Percentiles rank a stretch among this genome's conserved stretches.
Conservation (phyloP, 2,888 invertebrate species). For the Coenonympha glycerion region DNA sequence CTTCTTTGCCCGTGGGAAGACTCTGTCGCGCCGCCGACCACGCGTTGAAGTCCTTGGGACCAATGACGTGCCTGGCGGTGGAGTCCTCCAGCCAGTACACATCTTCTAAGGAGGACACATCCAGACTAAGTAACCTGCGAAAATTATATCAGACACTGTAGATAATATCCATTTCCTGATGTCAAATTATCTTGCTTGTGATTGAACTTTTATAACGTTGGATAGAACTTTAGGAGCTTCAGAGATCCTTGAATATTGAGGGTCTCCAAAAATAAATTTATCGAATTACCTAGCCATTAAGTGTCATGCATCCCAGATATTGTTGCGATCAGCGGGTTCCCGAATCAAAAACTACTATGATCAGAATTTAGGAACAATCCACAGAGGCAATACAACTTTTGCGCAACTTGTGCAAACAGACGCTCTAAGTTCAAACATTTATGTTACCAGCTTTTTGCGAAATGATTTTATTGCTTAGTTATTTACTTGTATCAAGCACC, state of each 20-base stretch:
- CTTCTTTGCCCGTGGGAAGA: conserved; percentile 87
- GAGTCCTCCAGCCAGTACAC: conserved; percentile 93
- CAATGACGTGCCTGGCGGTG: conserved; percentile 83
- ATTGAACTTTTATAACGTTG: too few relatives aligned
- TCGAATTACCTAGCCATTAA: too few relatives aligned
- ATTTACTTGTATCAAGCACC: too few relatives aligned
- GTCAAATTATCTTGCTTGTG: too few relatives aligned
- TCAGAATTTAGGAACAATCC: background rate
- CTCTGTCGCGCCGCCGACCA: conserved; percentile 89
- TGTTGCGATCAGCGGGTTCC: too few relatives aligned
- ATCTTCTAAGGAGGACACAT: conserved; percentile 90
- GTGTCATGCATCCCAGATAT: too few relatives aligned
- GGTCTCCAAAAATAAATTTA: too few relatives aligned
- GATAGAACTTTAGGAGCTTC: too few relatives aligned
- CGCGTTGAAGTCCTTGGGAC: conserved; percentile 83
- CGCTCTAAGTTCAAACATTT: background rate
- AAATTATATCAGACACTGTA: background rate
- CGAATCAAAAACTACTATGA: too few relatives aligned
- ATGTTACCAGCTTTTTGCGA: background rate
- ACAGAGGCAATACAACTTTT: background rate
- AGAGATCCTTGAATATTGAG: too few relatives aligned
- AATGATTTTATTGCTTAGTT: too few relatives aligned
- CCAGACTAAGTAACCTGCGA: conserved; percentile 82
- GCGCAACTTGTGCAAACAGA: background rate
- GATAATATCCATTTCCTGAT: background rate